Conservation (phyloP, 2,888 invertebrate species). For the Lasioglossum figueresi region DNA sequence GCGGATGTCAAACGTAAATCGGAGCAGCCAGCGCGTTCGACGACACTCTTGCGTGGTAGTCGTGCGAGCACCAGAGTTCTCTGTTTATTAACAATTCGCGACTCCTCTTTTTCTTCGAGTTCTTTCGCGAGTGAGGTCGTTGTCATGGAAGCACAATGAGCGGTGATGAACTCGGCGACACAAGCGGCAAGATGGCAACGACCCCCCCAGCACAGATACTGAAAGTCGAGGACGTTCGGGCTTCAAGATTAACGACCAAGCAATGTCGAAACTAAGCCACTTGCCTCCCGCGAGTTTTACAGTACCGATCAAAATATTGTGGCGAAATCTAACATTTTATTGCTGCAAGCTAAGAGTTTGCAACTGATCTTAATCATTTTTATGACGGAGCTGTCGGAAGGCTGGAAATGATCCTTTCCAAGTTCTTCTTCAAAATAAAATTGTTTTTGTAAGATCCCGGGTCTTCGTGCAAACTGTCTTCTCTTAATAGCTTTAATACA, state of each 20-base stretch:
- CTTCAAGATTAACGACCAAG: constrained; percentile 23
- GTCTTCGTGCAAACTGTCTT: too few species aligned
- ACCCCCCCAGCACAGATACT: constrained; percentile 44
- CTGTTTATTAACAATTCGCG: constrained; percentile 60
- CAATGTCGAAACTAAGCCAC: neutral
- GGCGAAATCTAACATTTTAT: neutral
- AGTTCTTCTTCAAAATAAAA: neutral
- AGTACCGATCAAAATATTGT: neutral
- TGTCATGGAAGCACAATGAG: constrained; percentile 57
- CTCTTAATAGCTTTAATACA: neutral
- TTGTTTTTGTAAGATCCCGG: neutral
- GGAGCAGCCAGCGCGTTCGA: constrained; percentile 38
- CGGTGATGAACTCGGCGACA: constrained; percentile 43
- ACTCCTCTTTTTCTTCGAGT: constrained; percentile 49
- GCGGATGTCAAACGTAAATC: constrained; percentile 54
- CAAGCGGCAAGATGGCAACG: constrained; percentile 49
- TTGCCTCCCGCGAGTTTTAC: neutral
- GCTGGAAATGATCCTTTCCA: neutral
- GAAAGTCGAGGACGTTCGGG: constrained; percentile 20
- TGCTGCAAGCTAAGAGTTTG: neutral
- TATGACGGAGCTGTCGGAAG: neutral
- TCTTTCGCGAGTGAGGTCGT: constrained; percentile 52
- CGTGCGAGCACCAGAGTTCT: constrained; percentile 11
- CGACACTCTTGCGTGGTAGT: constrained; percentile 14
- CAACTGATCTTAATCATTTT: neutral